phyloP scores from a whole-genome alignment of 2,888 invertebrate genomes.

The Diploptera punctata region DNA sequence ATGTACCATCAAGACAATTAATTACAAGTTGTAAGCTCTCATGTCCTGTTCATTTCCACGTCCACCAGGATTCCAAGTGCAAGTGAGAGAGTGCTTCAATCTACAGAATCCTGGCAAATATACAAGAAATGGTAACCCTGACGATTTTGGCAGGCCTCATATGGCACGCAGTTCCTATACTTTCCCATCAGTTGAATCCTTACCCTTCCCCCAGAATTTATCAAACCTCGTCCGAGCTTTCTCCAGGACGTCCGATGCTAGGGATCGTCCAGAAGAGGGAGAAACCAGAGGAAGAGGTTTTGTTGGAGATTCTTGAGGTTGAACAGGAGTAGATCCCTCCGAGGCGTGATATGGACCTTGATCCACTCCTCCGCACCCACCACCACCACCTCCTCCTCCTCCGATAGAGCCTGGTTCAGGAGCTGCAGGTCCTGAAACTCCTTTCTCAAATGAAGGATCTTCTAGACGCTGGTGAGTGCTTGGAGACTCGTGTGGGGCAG shows the following conservation, averaged over 20 bases:
- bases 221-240: conserved; percentile 84
- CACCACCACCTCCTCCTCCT: not conserved
- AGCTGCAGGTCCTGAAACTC: not conserved
- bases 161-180: conserved; percentile 41
- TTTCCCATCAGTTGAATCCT: conserved; percentile 47
- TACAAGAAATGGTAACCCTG: not conserved
- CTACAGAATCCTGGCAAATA: conserved; percentile 19
- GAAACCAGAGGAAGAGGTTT: conserved; percentile 44
- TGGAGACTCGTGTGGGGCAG: conserved; percentile 49
- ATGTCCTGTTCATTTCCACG: not conserved
- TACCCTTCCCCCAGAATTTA: conserved; percentile 78
- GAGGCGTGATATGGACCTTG: conserved; percentile 52
- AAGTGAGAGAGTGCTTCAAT: conserved; percentile 10
- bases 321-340: conserved; percentile 50
- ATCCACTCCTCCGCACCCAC: conserved; percentile 31
- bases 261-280: conserved; percentile 57
- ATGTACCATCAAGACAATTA: conserved; percentile 23
- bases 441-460: conserved; percentile 57
- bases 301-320: conserved; percentile 45
- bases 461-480: conserved; percentile 61
- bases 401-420: not conserved
- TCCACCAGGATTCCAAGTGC: not conserved
- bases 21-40: conserved; percentile 23
- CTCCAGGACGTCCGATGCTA: conserved; percentile 78
- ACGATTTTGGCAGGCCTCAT: not conserved